Conservation (phyloP, 2,888 invertebrate species). For the Ischnus inquisitorius region DNA sequence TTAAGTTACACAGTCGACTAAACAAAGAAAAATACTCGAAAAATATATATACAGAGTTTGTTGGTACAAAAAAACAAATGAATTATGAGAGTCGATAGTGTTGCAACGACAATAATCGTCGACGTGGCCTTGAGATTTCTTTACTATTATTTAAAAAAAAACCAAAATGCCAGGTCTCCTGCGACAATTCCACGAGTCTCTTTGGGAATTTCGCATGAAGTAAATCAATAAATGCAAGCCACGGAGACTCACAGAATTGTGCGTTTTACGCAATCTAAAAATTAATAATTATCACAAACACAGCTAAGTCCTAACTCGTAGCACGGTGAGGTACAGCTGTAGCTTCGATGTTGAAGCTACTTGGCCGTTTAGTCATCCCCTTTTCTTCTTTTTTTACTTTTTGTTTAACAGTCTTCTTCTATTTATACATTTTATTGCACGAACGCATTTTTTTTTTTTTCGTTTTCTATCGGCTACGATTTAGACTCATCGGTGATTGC, state of each 20-base stretch:
- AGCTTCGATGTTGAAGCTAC: not conserved
- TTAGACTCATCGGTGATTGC: constrained; percentile 49
- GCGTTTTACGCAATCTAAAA: constrained; percentile 28
- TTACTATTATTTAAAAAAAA: constrained; percentile 34
- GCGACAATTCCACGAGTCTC: constrained; percentile 45
- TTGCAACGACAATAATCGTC: constrained; percentile 19
- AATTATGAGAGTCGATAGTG: constrained; percentile 44
- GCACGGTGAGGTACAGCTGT: constrained; percentile 35
- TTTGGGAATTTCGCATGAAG: not conserved
- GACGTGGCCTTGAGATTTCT: constrained; percentile 74
- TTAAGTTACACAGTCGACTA: constrained; percentile 35
- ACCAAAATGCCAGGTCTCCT: constrained; percentile 73
- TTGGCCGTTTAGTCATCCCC: constrained; percentile 18
- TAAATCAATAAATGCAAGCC: not conserved
- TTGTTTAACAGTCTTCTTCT: constrained; percentile 61
- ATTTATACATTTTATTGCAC: constrained; percentile 54
- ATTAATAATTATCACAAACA: constrained; percentile 56
- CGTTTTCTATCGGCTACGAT: not conserved
- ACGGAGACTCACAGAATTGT: constrained; percentile 45
- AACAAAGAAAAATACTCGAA: constrained; percentile 51
- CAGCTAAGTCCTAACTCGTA: constrained; percentile 49
- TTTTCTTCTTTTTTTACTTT: constrained; percentile 14
- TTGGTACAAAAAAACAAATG: constrained; percentile 28
- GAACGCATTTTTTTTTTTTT: constrained; percentile 27
- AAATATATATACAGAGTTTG: constrained; percentile 49